phyloP scores from a whole-genome alignment of 1,140 invertebrate species.

The Trichonephila clavipes region DNA sequence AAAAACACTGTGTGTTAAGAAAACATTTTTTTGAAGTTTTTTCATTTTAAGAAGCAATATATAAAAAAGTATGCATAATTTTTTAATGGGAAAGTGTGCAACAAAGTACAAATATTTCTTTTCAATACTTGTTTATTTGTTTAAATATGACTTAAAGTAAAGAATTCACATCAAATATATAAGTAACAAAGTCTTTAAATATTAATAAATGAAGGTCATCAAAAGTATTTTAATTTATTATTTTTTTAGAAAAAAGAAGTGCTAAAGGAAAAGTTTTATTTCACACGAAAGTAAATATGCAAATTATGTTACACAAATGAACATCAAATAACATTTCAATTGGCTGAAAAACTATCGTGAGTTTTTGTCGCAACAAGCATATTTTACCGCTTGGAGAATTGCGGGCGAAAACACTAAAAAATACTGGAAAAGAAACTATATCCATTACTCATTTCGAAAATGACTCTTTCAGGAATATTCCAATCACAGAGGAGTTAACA shows the following conservation, averaged over 20 bases:
- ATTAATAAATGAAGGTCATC: no score
- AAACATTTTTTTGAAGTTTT: no score
- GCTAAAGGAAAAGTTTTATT: background rate
- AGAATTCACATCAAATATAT: no score
- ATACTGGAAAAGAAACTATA: background rate
- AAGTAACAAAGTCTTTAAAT: no score
- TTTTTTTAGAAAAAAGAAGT: background rate
- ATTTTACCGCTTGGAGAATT: constrained; percentile 7
- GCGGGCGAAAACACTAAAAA: background rate
- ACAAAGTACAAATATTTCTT: no score
- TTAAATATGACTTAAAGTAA: no score
- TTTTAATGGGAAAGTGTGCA: no score
- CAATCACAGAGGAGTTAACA: constrained; percentile 30
- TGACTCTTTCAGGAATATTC: constrained; percentile 24
- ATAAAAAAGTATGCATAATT: no score
- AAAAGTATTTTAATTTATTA: no score
- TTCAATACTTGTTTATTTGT: no score
- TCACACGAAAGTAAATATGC: background rate
- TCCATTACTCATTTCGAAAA: constrained; percentile 29
- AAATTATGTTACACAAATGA: background rate
- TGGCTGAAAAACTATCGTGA: background rate
- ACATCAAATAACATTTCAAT: background rate
- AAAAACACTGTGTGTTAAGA: no score
- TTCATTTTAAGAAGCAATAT: no score
- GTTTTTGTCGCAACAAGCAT: background rate